phyloP scores from a whole-genome alignment of 2,888 invertebrate genomes.

The Pimpla rufipes region DNA sequence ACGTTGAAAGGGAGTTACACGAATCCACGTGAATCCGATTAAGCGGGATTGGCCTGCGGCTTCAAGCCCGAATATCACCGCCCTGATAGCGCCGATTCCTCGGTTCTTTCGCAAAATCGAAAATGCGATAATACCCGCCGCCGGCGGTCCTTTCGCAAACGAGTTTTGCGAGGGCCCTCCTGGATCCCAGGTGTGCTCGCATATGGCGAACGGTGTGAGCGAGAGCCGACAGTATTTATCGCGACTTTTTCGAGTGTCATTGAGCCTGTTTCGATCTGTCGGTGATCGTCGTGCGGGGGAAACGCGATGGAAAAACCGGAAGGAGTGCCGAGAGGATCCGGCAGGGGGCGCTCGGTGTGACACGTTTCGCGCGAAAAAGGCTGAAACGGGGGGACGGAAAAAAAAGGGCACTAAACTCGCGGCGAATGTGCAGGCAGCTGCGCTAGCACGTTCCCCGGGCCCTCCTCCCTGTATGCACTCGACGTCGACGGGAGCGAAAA shows the following conservation, averaged over 20 bases:
- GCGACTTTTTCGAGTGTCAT: constrained; percentile 49
- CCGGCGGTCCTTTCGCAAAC: neutral
- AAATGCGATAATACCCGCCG: neutral
- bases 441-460: constrained; percentile 15
- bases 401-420: constrained; percentile 37
- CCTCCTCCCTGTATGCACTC: constrained; percentile 28
- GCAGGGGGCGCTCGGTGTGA: constrained; percentile 8
- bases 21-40: constrained; percentile 28
- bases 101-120: neutral
- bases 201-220: neutral
- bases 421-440: constrained; percentile 45
- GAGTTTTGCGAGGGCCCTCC: neutral
- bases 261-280: constrained; percentile 42
- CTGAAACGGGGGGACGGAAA: constrained; percentile 17
- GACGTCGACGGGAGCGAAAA: constrained; percentile 49
- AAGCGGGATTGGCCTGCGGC: constrained; percentile 2
- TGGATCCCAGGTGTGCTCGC: neutral
- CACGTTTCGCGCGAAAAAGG: constrained; percentile 41
- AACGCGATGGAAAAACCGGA: constrained; percentile 54
- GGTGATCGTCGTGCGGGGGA: constrained; percentile 4
- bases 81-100: neutral
- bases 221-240: constrained; percentile 55
- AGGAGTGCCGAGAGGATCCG: constrained; percentile 24
- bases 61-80: neutral
- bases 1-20: neutral